Evolutionary conservation across 2,797 vertebrate species (phyloP).

Genomic region (Manis pentadactyla): DNA sequence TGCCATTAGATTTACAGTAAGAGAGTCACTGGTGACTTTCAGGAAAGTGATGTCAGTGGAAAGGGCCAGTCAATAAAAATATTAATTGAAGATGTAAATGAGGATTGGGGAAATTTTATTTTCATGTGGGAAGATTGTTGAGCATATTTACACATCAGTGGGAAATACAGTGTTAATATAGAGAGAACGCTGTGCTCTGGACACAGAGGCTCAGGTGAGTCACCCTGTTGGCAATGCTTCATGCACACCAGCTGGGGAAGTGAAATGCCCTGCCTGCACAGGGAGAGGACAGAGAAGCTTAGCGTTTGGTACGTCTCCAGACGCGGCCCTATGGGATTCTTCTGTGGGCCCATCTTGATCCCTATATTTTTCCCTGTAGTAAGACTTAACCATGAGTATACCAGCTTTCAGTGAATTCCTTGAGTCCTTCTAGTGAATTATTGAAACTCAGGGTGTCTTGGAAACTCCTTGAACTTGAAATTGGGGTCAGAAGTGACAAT

Average conservation of each 20-base stretch:
- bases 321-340: neutral
- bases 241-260: neutral
- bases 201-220: neutral
- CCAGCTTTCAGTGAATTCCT: neutral
- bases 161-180: neutral
- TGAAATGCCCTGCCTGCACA: accelerated
- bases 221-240: neutral
- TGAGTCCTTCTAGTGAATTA: neutral
- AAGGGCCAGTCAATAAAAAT: neutral
- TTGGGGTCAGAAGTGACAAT: neutral
- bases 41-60: neutral
- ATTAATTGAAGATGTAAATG: neutral
- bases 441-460: neutral
- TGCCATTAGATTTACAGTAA: neutral
- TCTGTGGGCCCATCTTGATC: neutral
- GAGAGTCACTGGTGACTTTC: neutral
- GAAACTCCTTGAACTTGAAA: neutral
- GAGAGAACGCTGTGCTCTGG: neutral
- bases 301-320: too few relatives aligned
- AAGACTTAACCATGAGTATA: neutral
- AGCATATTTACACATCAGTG: neutral
- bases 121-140: neutral
- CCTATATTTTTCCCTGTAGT: neutral
- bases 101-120: neutral
- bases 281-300: neutral